Base-by-base conservation (phyloP, 2,113 vertebrate genomes). In the Bambusicola thoracicus region DNA sequence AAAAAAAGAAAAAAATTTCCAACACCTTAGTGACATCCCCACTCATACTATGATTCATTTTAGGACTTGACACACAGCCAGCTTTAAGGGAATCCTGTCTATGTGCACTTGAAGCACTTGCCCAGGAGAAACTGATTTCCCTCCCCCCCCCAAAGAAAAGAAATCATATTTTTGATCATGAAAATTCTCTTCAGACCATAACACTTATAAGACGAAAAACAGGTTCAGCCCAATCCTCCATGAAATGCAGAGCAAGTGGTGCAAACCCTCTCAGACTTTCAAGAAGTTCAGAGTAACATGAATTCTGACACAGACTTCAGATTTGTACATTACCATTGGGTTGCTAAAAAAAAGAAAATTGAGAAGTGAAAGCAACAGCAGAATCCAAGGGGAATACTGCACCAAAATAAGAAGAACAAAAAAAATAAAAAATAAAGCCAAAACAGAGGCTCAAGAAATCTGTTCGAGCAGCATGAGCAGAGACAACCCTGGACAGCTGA, bases 401-500 rank as follows among this genome's bases (percentile, higher is more conserved):
- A 70, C 8, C 8, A 38, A 82, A 85, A 61, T 36, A 69, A 67
- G 80, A 73, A 44, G 0, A 29, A 17, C 17, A 53, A 38, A 20
- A 34, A n/a, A 40, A n/a, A n/a, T n/a, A n/a, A n/a, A n/a, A n/a
- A n/a, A n/a, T n/a, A n/a, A 4, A 27, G 12, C 48, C 48, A 72
- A 68, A 89, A 16, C 53, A 65, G 8, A 18, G 46, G 46, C 81
- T 87, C 40, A 46, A 81, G 76, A 91, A 95, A 90, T 88, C 92
- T 95, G 74, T 73, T 91, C 74, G 63, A 46, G 16, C 85, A 95
- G 81, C 83, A 68, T 61, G 74, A 93, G 81, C 44, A 66, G 41
- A 81, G 67, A 88, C 53, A 94, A 85, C 48, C 81, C 81, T 55
- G 62, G 81, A 89, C 70, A 84, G 89, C 84, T 89, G 91, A 89